Conservation (phyloP, 2,888 invertebrate genomes). For the Geotrupes spiniger region DNA sequence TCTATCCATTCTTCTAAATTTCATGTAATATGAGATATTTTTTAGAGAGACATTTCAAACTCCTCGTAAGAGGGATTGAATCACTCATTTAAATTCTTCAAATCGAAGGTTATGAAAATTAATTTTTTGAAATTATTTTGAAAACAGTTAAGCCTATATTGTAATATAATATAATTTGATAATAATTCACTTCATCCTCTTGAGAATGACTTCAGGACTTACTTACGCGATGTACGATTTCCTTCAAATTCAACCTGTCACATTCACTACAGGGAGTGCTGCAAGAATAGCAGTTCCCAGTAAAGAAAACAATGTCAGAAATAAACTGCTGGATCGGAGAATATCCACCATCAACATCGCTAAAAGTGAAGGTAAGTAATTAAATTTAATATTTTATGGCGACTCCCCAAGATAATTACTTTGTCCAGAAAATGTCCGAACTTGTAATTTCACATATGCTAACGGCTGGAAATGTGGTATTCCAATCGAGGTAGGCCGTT, state of each 20-base stretch:
- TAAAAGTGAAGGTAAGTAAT: neutral
- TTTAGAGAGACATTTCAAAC: too few species aligned
- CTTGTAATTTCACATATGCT: slow-evolving; percentile 57
- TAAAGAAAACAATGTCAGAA: slow-evolving; percentile 51
- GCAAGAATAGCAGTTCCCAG: slow-evolving; percentile 52
- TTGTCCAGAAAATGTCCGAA: slow-evolving; percentile 42
- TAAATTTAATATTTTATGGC: neutral
- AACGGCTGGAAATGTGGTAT: slow-evolving; percentile 62
- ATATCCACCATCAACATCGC: slow-evolving; percentile 18
- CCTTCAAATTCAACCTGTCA: slow-evolving; percentile 40
- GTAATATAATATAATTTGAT: too few species aligned
- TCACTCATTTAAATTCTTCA: too few species aligned
- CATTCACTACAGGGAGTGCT: slow-evolving; percentile 44
- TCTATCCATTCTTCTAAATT: too few species aligned
- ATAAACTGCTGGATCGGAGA: slow-evolving; percentile 42
- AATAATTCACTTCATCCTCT: too few species aligned
- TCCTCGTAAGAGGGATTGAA: too few species aligned
- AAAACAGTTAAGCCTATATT: too few species aligned
- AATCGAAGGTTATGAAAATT: too few species aligned
- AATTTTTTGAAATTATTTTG: too few species aligned
- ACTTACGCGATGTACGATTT: slow-evolving; percentile 42
- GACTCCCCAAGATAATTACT: slow-evolving; percentile 29
- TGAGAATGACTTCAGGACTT: too few species aligned
- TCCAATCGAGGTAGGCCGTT: slow-evolving; percentile 61
- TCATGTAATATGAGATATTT: too few species aligned